These are phyloP conservation scores for Episyrphus balteatus DNA, from an alignment of 1,140 invertebrate genomes.

Conservation along the genomic window DNA sequence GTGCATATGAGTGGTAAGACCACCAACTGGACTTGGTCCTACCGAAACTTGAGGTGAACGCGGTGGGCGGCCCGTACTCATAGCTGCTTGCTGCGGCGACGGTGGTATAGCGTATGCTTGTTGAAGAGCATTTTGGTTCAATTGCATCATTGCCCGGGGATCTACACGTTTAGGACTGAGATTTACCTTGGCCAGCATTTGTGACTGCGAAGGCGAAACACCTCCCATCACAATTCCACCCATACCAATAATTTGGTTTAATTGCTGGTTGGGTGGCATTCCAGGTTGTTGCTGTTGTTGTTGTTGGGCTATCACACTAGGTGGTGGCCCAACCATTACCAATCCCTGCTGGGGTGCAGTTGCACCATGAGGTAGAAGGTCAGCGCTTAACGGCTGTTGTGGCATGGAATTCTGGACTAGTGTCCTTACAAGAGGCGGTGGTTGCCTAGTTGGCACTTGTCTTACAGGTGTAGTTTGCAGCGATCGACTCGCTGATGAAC, in stretches of 20 bases:
- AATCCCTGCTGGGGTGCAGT: constrained; percentile 18
- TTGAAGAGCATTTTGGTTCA: no score
- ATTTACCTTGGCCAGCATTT: constrained; percentile 15
- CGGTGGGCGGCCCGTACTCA: neutral
- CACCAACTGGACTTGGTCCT: neutral
- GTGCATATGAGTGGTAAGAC: constrained; percentile 14
- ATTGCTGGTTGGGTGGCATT: constrained; percentile 19
- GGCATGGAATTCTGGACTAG: constrained; percentile 4
- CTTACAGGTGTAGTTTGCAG: constrained; percentile 34
- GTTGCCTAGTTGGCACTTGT: constrained; percentile 19
- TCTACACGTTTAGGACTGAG: constrained; percentile 26
- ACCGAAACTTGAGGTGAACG: neutral
- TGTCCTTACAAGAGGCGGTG: neutral
- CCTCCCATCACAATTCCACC: neutral
- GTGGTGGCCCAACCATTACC: constrained; percentile 14
- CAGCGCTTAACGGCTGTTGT: constrained; percentile 16
- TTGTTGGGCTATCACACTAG: neutral
- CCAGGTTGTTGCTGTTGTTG: neutral
- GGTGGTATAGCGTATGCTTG: constrained; percentile 4
- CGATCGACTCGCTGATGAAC: constrained; percentile 34
- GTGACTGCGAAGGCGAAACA: neutral
- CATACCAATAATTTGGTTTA: constrained; percentile 15
- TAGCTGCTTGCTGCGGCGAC: neutral
- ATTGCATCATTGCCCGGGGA: constrained; percentile 8
- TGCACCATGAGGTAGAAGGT: constrained; percentile 32